Conservation (phyloP, 2,888 invertebrate genomes). For the Dorcus parallelipipedus region DNA sequence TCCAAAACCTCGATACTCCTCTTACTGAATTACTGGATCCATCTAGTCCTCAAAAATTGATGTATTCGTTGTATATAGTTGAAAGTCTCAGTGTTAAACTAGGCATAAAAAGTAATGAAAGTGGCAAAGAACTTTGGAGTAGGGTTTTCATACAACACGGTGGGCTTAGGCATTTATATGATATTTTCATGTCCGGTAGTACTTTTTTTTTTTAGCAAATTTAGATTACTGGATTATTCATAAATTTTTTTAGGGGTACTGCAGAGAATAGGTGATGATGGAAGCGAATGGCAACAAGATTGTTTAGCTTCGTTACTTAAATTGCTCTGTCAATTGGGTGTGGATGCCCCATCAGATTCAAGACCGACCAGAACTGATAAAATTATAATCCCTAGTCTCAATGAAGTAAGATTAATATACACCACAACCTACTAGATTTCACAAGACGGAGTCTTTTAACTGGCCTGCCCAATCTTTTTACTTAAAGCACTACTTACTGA, state of each 20-base stretch:
- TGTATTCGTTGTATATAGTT: slow-evolving; percentile 92
- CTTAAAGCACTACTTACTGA: too few relatives aligned
- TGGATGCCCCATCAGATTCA: slow-evolving; percentile 53
- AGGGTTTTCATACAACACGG: slow-evolving; percentile 82
- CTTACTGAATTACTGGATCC: slow-evolving; percentile 79
- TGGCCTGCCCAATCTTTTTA: too few relatives aligned
- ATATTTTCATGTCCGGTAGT: slow-evolving; percentile 84
- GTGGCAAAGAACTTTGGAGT: slow-evolving; percentile 58
- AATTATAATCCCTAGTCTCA: slow-evolving; percentile 67
- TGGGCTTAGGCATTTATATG: slow-evolving; percentile 82
- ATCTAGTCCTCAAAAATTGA: slow-evolving; percentile 86
- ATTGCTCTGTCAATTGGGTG: slow-evolving; percentile 81
- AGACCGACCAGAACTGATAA: slow-evolving; percentile 55
- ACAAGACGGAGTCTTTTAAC: too few relatives aligned
- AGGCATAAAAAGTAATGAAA: slow-evolving; percentile 30
- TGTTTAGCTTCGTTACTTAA: slow-evolving; percentile 85
- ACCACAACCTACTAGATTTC: not conserved
- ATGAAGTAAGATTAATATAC: slow-evolving; percentile 53
- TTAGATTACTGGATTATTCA: not conserved
- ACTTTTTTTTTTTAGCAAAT: not conserved
- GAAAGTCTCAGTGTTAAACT: slow-evolving; percentile 59
- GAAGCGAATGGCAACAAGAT: slow-evolving; percentile 93
- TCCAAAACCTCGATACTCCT: slow-evolving; percentile 71
- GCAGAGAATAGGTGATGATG: slow-evolving; percentile 56
- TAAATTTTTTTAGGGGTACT: slow-evolving; percentile 19